These are phyloP conservation scores for Brachymystax lenok DNA, from an alignment of 2,797 vertebrate genomes.

Conservation along the genomic window DNA sequence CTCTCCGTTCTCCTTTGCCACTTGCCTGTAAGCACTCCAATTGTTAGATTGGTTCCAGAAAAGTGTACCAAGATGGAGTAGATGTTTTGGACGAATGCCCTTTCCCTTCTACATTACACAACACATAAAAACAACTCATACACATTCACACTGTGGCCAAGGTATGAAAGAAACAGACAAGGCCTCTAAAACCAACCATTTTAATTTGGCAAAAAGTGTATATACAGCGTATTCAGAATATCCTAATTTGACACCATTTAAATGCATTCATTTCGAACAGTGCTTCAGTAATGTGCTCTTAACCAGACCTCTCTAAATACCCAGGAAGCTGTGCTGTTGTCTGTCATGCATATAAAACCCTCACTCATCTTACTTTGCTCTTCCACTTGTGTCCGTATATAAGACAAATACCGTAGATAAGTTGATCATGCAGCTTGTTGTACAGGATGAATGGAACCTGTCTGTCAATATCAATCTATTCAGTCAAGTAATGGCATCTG, in stretches of 20 bases:
- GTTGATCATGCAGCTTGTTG: conserved; percentile 27
- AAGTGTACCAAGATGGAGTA: conserved; percentile 43
- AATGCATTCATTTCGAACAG: conserved; percentile 70
- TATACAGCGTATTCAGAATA: conserved; percentile 73
- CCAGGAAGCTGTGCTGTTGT: conserved; percentile 75
- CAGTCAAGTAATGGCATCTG: conserved; percentile 60
- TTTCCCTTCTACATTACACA: conserved; percentile 26
- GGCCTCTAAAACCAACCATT: conserved; percentile 65
- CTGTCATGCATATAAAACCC: conserved; percentile 70
- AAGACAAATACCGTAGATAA: not conserved
- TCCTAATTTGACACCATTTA: conserved; percentile 74
- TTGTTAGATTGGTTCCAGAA: conserved; percentile 55
- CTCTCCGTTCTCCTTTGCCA: not conserved
- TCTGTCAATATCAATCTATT: conserved; percentile 28
- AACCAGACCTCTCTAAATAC: conserved; percentile 64
- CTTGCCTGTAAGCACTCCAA: conserved; percentile 47
- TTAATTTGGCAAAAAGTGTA: conserved; percentile 79
- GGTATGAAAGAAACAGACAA: conserved; percentile 50
- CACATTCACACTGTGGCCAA: conserved; percentile 25
- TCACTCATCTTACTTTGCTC: conserved; percentile 18
- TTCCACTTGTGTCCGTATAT: conserved; percentile 11
- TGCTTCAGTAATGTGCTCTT: conserved; percentile 79
- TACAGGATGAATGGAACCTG: conserved; percentile 40
- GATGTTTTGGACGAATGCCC: conserved; percentile 45
- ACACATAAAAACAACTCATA: no score